Percentiles rank a stretch among this genome's conserved stretches.
phyloP scores from a whole-genome alignment of 2,797 vertebrate species.

The Lepilemur septentrionalis region DNA sequence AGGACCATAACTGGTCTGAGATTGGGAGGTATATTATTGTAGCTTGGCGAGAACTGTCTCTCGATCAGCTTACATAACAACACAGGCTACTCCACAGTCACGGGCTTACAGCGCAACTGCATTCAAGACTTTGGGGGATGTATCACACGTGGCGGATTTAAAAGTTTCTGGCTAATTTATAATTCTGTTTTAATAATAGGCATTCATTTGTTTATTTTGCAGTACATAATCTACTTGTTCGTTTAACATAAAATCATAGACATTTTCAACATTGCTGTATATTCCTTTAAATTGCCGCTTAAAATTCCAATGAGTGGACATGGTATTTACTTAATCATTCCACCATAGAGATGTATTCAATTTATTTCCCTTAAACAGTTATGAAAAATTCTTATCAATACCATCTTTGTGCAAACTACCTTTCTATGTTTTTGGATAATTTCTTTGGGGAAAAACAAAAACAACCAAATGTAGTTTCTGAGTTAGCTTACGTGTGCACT shows the following conservation, averaged over 20 bases:
- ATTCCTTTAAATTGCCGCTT: not conserved
- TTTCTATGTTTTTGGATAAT: not conserved
- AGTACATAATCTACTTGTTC: not conserved
- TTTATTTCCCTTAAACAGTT: not conserved
- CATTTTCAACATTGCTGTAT: not conserved
- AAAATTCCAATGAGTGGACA: not conserved
- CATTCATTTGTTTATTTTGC: not conserved
- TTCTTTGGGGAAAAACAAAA: not conserved
- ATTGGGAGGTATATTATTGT: not conserved
- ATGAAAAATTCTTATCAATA: not conserved
- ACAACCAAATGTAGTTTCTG: not conserved
- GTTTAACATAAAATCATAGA: not conserved
- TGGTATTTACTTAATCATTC: not conserved
- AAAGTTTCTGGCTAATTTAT: not conserved
- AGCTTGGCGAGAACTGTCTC: not conserved
- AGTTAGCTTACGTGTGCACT: not conserved
- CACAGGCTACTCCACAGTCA: not conserved
- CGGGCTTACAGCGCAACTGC: not conserved
- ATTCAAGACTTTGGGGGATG: not conserved
- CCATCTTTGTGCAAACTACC: not conserved
- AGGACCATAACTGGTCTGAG: not conserved
- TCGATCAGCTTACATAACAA: not conserved
- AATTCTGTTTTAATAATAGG: not conserved
- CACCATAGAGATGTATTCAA: not conserved
- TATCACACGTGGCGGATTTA: not conserved